Conservation (phyloP, 2,113 vertebrate species). For the Chaenogobius annularis region DNA sequence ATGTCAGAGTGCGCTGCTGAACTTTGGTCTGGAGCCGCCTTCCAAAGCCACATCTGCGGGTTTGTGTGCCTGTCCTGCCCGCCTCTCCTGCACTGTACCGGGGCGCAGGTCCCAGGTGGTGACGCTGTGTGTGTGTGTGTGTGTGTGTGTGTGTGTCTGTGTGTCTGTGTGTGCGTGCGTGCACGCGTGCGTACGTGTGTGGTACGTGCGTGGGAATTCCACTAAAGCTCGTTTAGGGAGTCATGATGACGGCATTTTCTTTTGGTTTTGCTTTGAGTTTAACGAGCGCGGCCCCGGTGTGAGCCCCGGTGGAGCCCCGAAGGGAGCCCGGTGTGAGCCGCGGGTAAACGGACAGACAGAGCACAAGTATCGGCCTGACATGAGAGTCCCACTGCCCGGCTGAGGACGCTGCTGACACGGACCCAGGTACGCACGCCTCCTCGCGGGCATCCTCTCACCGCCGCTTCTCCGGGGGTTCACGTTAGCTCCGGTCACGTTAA, state of each 20-base stretch:
- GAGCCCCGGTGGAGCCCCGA: no score
- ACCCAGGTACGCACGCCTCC: no score
- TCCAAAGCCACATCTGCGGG: slow-evolving; percentile 13
- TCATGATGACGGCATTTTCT: slow-evolving; percentile 22
- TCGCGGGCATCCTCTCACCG: no score
- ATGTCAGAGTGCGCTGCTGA: slow-evolving; percentile 1
- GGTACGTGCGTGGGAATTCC: neutral
- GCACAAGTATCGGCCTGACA: no score
- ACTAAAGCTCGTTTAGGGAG: slow-evolving; percentile 2
- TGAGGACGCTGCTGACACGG: no score
- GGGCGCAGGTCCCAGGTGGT: no score
- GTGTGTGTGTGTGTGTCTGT: no score
- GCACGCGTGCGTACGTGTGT: neutral
- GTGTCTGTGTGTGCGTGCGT: neutral
- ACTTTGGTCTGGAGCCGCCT: slow-evolving; percentile 49
- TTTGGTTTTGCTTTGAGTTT: neutral
- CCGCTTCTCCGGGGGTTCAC: neutral
- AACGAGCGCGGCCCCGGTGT: neutral
- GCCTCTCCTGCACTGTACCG: neutral
- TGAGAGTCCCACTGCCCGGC: neutral
- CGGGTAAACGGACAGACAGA: neutral
- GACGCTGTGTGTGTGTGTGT: no score
- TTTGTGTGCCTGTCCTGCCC: neutral
- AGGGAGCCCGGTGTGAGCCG: neutral
- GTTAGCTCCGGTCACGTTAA: neutral